Evolutionary conservation across 2,113 vertebrate genomes (phyloP).

Genomic region (Scolopax mira): DNA sequence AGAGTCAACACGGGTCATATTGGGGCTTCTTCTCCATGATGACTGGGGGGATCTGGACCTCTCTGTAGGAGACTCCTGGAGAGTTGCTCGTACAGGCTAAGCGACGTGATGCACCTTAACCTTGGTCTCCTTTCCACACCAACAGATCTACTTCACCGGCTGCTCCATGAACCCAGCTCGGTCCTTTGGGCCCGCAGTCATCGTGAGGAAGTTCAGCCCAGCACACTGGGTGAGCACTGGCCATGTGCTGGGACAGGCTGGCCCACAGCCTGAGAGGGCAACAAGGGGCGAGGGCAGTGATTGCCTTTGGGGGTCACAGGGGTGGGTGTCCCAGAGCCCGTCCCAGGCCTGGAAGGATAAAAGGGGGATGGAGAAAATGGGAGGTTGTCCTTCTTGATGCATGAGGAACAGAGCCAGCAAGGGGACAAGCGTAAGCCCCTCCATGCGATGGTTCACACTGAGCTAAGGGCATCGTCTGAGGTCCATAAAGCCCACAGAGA

Average conservation of each 20-base stretch:
- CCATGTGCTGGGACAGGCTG: fast-evolving
- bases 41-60: neutral
- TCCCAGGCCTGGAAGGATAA: neutral
- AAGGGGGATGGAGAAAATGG: neutral
- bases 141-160: slow-evolving; percentile 80
- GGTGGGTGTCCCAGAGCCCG: neutral
- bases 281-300: neutral
- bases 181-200: slow-evolving; percentile 74
- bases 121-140: neutral
- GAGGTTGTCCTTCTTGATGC: neutral
- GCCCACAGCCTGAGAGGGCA: neutral
- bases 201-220: slow-evolving; percentile 68
- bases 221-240: slow-evolving; percentile 74
- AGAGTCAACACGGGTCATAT: fast-evolving
- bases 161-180: slow-evolving; percentile 85
- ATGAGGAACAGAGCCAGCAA: neutral
- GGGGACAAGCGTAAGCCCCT: neutral
- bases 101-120: neutral
- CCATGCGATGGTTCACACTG: fast-evolving
- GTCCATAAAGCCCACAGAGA: neutral
- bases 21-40: fast-evolving
- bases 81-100: fast-evolving
- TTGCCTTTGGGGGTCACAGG: fast-evolving
- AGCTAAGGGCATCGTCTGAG: neutral
- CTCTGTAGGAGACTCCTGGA: neutral